Evolutionary conservation across 2,797 vertebrate species (phyloP).

Genomic region (Sebastes steindachneri): DNA sequence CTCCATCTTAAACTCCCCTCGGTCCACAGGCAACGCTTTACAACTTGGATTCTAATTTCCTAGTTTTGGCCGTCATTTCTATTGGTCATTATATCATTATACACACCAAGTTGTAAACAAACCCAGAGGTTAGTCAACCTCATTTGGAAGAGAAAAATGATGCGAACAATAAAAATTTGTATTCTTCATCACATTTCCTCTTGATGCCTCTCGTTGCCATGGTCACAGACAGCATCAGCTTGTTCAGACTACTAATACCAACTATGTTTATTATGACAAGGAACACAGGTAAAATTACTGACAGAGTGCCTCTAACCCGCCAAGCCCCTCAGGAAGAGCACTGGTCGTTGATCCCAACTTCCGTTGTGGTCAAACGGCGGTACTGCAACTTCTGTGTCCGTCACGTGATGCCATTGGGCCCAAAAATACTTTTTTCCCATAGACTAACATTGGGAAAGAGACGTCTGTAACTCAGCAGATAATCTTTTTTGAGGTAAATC

Average conservation of each 20-base stretch:
- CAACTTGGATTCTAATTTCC: not conserved
- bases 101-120: not conserved
- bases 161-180: not conserved
- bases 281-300: too few species aligned
- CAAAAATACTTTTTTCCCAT: too few species aligned
- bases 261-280: not conserved
- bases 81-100: not conserved
- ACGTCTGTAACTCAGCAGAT: too few species aligned
- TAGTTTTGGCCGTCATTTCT: not conserved
- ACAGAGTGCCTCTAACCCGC: too few species aligned
- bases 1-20: not conserved
- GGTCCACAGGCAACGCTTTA: not conserved
- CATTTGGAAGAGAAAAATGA: not conserved
- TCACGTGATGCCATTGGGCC: too few species aligned
- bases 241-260: not conserved
- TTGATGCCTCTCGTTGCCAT: not conserved
- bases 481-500: accelerated
- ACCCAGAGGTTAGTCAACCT: not conserved
- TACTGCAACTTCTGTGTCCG: too few species aligned
- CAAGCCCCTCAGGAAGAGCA: too few species aligned
- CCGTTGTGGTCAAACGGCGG: accelerated
- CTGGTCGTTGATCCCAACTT: accelerated
- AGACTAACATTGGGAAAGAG: accelerated
- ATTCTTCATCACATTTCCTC: too few species aligned
- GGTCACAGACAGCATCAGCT: not conserved